phyloP scores from a whole-genome alignment of 2,113 vertebrate genomes.

The Poeciliopsis prolifica region DNA sequence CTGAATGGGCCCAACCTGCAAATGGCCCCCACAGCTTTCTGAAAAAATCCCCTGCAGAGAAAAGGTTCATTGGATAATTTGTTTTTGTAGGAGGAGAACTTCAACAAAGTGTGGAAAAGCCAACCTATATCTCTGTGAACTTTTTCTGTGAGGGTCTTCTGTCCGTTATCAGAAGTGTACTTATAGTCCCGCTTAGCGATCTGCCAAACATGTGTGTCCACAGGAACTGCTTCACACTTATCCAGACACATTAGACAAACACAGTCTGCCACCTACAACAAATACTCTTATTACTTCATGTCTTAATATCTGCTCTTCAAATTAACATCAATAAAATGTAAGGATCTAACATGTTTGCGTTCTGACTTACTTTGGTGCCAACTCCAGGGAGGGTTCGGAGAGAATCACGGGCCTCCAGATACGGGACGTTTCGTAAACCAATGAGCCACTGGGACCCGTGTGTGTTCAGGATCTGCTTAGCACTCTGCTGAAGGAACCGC shows the following conservation, averaged over 20 bases:
- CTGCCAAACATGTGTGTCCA: conserved; percentile 95
- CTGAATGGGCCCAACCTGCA: conserved; percentile 94
- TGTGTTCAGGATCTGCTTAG: conserved; percentile 78
- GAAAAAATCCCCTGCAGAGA: conserved; percentile 88
- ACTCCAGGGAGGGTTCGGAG: conserved; percentile 90
- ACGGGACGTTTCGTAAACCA: conserved; percentile 79
- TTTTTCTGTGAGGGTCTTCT: conserved; percentile 84
- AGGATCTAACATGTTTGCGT: not conserved
- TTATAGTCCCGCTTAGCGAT: conserved; percentile 89
- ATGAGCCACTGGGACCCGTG: conserved; percentile 82
- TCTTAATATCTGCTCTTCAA: not conserved
- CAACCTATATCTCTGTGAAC: conserved; percentile 89
- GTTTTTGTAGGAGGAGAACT: not conserved
- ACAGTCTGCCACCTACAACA: conserved; percentile 92
- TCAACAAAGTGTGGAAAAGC: conserved; percentile 29
- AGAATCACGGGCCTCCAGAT: conserved; percentile 82
- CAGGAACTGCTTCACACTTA: conserved; percentile 89
- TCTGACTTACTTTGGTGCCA: conserved; percentile 85
- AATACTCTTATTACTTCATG: not conserved
- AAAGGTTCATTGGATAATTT: not conserved
- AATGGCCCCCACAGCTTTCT: conserved; percentile 88
- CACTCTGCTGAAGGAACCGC: conserved; percentile 86
- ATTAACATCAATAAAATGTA: not conserved
- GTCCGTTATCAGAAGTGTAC: conserved; percentile 53
- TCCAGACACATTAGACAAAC: conserved; percentile 94